Conservation (phyloP, 2,113 vertebrate species). For the Vulpes lagopus region DNA sequence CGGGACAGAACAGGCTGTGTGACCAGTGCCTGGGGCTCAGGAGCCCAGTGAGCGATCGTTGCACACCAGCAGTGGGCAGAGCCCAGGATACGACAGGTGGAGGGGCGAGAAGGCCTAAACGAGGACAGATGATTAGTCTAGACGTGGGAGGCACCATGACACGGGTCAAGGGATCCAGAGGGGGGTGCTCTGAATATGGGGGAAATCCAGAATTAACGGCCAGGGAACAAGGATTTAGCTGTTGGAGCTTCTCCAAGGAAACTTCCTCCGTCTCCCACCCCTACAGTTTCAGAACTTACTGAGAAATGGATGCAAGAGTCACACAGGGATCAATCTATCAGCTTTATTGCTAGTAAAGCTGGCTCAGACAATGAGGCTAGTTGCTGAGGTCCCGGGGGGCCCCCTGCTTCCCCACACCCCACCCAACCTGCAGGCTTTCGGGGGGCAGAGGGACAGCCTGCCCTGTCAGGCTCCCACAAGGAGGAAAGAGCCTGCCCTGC, state of each 20-base stretch:
- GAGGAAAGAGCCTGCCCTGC: background rate
- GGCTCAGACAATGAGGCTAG: background rate
- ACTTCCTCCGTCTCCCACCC: background rate
- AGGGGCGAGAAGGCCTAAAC: rapidly evolving
- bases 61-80: background rate
- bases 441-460: background rate
- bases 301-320: background rate
- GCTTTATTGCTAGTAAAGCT: background rate
- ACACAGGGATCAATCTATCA: background rate
- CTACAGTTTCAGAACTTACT: background rate
- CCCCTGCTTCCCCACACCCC: background rate
- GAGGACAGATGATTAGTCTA: background rate
- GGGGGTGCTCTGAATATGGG: background rate
- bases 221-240: background rate
- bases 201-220: conserved; percentile 30
- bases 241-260: background rate
- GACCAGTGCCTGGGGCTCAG: background rate
- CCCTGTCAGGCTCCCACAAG: too few relatives aligned
- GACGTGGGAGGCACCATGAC: background rate
- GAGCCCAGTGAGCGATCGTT: background rate
- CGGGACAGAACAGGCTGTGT: background rate
- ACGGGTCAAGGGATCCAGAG: background rate
- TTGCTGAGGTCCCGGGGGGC: background rate
- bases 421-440: background rate
- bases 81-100: background rate